phyloP scores from a whole-genome alignment of 2,113 vertebrate species.

The Aegithalos caudatus region DNA sequence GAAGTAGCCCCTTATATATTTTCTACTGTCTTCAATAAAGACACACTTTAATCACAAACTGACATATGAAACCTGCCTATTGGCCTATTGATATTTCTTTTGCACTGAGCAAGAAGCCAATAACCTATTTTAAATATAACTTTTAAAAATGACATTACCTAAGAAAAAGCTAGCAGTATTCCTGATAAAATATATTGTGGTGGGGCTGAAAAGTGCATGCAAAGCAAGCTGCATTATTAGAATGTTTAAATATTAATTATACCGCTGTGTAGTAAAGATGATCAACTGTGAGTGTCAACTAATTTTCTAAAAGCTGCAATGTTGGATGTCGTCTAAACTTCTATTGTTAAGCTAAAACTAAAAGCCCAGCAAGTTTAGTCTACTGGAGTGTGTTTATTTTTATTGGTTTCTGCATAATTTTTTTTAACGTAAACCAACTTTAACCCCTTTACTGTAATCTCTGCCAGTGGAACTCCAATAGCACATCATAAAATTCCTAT shows the following conservation, averaged over 20 bases:
- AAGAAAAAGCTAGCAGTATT: slow-evolving; percentile 75
- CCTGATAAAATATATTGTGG: slow-evolving; percentile 96
- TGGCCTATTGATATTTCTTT: slow-evolving; percentile 57
- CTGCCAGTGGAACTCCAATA: slow-evolving; percentile 76
- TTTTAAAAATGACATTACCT: slow-evolving; percentile 69
- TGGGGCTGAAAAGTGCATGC: slow-evolving; percentile 94
- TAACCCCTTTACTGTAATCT: slow-evolving; percentile 80
- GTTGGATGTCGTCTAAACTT: slow-evolving; percentile 77
- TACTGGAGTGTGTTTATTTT: slow-evolving; percentile 81
- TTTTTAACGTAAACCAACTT: slow-evolving; percentile 80
- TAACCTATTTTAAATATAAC: slow-evolving; percentile 69
- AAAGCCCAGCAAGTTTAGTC: slow-evolving; percentile 83
- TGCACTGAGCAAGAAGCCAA: slow-evolving; percentile 40
- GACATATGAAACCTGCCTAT: slow-evolving; percentile 38
- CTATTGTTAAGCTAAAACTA: slow-evolving; percentile 79
- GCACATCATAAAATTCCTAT: slow-evolving; percentile 80
- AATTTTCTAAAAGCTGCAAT: slow-evolving; percentile 84
- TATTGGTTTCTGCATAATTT: slow-evolving; percentile 83
- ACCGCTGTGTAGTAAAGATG: slow-evolving; percentile 97
- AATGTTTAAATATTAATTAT: slow-evolving; percentile 99
- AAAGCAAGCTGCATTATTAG: slow-evolving; percentile 98
- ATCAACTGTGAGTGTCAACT: slow-evolving; percentile 93
- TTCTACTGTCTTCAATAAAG: slow-evolving; percentile 57
- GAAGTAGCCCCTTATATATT: slow-evolving; percentile 52
- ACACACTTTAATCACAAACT: slow-evolving; percentile 58